phyloP scores from a whole-genome alignment of 2,888 invertebrate species.

The Drosophila merina region DNA sequence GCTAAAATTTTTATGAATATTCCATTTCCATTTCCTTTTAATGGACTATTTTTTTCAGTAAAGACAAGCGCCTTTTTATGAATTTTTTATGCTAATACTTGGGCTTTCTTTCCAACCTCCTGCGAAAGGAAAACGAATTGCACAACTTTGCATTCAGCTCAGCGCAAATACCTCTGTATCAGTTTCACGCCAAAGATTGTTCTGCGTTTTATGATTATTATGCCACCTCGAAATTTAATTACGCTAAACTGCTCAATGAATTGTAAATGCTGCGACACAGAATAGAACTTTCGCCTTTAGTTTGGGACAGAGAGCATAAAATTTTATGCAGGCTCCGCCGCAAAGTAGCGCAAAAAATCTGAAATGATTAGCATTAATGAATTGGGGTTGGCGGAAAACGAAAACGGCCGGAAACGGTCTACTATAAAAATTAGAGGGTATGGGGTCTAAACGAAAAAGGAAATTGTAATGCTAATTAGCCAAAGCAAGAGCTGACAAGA shows the following conservation, averaged over 20 bases:
- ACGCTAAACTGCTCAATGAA: conserved; percentile 78
- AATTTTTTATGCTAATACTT: conserved; percentile 67
- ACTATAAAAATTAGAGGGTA: conserved; percentile 32
- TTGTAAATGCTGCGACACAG: conserved; percentile 69
- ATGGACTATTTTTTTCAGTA: conserved; percentile 16
- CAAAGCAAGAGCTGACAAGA: conserved; percentile 65
- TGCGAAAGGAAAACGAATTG: conserved; percentile 18
- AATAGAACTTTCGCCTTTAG: conserved; percentile 61
- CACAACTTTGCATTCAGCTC: conserved; percentile 56
- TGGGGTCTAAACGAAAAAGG: conserved; percentile 57
- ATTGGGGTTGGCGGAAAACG: conserved; percentile 46
- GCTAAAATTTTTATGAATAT: too few species aligned
- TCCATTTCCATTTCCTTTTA: too few species aligned
- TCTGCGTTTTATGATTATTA: conserved; percentile 48
- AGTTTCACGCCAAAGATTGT: conserved; percentile 25
- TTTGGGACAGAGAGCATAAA: conserved; percentile 32
- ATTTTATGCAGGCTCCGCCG: conserved; percentile 57
- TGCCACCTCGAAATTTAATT: conserved; percentile 72
- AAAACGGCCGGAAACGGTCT: conserved; percentile 6
- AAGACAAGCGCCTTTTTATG: conserved; percentile 51
- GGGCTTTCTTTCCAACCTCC: neutral
- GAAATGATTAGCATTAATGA: conserved; percentile 80
- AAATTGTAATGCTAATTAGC: conserved; percentile 80
- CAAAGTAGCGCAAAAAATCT: conserved; percentile 55
- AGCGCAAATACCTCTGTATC: conserved; percentile 12